Percentiles rank a stretch among this genome's conserved stretches.
phyloP scores from a whole-genome alignment of 2,113 vertebrate genomes.

The Xenus cinereus region DNA sequence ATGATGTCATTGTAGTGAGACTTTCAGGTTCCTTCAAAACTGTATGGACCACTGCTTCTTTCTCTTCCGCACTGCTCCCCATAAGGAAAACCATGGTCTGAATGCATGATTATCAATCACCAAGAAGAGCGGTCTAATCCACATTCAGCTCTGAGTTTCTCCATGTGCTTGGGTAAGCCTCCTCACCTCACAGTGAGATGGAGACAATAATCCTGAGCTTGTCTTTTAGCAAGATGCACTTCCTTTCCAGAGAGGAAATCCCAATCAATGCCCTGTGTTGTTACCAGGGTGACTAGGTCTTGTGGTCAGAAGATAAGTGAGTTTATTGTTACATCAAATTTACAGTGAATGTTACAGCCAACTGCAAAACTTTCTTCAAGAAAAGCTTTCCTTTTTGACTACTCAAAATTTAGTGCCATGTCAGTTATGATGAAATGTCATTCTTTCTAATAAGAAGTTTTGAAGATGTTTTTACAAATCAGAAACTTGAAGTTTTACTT shows the following conservation, averaged over 20 bases:
- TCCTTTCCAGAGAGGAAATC: background rate
- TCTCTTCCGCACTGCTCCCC: background rate
- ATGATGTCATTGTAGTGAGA: background rate
- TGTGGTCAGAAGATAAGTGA: background rate
- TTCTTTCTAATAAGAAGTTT: background rate
- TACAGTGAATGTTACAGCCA: background rate
- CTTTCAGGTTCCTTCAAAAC: background rate
- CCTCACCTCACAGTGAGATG: background rate
- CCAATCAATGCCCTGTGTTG: accelerated
- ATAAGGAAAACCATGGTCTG: background rate
- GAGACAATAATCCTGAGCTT: background rate
- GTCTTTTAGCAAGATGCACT: background rate
- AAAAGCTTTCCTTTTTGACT: background rate
- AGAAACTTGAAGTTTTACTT: background rate
- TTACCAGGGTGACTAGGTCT: background rate
- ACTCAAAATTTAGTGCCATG: background rate
- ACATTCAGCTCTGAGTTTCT: background rate
- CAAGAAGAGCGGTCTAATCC: background rate
- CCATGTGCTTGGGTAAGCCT: background rate
- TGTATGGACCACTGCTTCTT: background rate
- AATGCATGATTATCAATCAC: background rate
- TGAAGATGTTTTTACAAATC: background rate
- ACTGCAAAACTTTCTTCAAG: background rate
- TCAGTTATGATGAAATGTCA: background rate
- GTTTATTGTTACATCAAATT: background rate